Evolutionary conservation across 1,140 invertebrate genomes (phyloP).

Genomic region (Bradysia coprophila): DNA sequence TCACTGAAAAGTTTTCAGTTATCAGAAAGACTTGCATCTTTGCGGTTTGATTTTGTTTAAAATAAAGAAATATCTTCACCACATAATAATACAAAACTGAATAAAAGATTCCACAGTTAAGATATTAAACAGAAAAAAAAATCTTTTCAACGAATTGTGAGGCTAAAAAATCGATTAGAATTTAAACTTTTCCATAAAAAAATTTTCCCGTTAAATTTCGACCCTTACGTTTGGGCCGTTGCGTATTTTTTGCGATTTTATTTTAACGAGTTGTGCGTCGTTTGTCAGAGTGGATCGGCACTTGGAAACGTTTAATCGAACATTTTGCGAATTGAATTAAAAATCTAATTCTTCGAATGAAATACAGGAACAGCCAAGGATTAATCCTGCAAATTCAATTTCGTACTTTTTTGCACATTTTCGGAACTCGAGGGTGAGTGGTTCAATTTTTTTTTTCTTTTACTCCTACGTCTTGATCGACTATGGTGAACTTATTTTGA

Average conservation of each 20-base stretch:
- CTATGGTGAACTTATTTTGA: no score
- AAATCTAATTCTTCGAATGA: slow-evolving; percentile 12
- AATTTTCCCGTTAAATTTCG: no score
- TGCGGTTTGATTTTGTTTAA: not conserved
- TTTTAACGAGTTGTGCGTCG: not conserved
- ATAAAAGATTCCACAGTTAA: not conserved
- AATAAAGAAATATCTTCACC: not conserved
- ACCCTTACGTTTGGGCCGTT: no score
- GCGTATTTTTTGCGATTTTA: not conserved
- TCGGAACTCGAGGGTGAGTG: not conserved
- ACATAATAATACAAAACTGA: not conserved
- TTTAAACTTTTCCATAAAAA: not conserved
- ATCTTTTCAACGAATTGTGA: not conserved
- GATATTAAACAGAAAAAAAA: not conserved
- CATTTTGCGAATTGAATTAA: not conserved
- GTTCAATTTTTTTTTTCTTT: no score
- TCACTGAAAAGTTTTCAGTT: not conserved
- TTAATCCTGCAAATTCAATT: slow-evolving; percentile 21
- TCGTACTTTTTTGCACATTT: slow-evolving; percentile 14
- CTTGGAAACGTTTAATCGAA: not conserved
- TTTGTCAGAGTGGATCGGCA: not conserved
- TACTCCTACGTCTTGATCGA: no score
- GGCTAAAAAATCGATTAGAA: not conserved
- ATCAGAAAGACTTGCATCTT: not conserved
- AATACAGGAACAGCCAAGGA: slow-evolving; percentile 20